These are phyloP conservation scores for Sternotherus odoratus DNA, from an alignment of 2,797 vertebrate genomes.

Conservation along the genomic window DNA sequence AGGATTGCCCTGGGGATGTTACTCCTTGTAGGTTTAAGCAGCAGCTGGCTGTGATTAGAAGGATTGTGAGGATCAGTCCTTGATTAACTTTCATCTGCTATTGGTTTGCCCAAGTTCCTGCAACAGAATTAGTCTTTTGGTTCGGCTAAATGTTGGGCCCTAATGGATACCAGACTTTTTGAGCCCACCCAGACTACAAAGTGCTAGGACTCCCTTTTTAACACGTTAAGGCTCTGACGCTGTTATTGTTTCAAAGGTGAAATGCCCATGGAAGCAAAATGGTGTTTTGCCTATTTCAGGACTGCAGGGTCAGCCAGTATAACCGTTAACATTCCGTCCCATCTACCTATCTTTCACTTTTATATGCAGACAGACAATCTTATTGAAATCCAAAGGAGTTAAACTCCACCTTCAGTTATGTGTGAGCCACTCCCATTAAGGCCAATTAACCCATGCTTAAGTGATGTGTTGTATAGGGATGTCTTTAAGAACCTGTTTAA, in stretches of 20 bases:
- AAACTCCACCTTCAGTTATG: rapidly evolving
- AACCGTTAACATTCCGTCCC: rapidly evolving
- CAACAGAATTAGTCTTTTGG: conserved; percentile 83
- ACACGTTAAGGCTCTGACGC: rapidly evolving
- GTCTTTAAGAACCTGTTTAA: rapidly evolving
- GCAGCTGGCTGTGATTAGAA: conserved; percentile 86
- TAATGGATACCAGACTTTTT: conserved; percentile 83
- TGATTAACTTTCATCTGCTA: conserved; percentile 85
- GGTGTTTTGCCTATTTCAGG: neutral
- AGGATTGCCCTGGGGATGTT: conserved; percentile 68
- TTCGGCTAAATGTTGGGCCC: conserved; percentile 80
- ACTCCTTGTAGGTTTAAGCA: conserved; percentile 72
- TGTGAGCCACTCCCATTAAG: neutral
- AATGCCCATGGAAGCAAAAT: rapidly evolving
- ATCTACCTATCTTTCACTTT: rapidly evolving
- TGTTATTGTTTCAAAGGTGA: neutral
- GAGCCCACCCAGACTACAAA: conserved; percentile 78
- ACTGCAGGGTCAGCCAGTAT: neutral
- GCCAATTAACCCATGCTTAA: rapidly evolving
- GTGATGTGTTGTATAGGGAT: neutral
- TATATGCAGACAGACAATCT: rapidly evolving
- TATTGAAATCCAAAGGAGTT: neutral
- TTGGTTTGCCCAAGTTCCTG: conserved; percentile 84
- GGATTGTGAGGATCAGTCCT: conserved; percentile 83
- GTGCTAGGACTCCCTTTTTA: conserved; percentile 16